phyloP scores from a whole-genome alignment of 2,797 vertebrate genomes.

The Acrossocheilus wenchowensis region DNA sequence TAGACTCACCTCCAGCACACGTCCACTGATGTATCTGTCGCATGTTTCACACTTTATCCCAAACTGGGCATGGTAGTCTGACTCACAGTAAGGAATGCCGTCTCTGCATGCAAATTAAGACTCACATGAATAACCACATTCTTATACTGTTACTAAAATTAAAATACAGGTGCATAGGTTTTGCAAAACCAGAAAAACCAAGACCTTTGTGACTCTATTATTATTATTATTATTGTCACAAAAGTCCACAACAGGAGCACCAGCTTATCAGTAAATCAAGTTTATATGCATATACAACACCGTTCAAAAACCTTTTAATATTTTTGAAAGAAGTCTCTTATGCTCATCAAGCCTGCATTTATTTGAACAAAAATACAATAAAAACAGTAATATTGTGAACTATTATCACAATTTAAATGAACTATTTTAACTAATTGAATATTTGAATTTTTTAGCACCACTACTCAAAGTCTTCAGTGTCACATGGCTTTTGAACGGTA shows the following conservation, averaged over 20 bases:
- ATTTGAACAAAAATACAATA: not conserved
- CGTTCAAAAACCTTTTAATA: not conserved
- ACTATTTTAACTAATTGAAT: not conserved
- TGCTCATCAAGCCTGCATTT: not conserved
- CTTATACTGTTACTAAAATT: not conserved
- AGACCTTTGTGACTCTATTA: not conserved
- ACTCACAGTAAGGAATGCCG: constrained; percentile 94
- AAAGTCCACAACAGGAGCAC: not conserved
- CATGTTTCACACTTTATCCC: constrained; percentile 99
- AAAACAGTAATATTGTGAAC: not conserved
- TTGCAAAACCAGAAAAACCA: not conserved
- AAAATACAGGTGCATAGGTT: not conserved
- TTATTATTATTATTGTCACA: not conserved
- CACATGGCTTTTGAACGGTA: not conserved
- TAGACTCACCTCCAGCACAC: constrained; percentile 94
- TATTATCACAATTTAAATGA: not conserved
- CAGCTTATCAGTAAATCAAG: not conserved
- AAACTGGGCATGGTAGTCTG: constrained; percentile 96
- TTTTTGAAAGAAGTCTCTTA: not conserved
- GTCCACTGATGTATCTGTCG: constrained; percentile 95
- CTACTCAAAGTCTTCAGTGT: not conserved
- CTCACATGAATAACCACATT: constrained; percentile 11
- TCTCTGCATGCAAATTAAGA: constrained; percentile 80
- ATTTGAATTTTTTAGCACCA: too few species aligned
- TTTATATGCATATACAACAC: not conserved